Evolutionary conservation across 2,888 invertebrate species (phyloP), one percentile per base, ranked within the genome.

Genomic region (Torymus auratus): DNA sequence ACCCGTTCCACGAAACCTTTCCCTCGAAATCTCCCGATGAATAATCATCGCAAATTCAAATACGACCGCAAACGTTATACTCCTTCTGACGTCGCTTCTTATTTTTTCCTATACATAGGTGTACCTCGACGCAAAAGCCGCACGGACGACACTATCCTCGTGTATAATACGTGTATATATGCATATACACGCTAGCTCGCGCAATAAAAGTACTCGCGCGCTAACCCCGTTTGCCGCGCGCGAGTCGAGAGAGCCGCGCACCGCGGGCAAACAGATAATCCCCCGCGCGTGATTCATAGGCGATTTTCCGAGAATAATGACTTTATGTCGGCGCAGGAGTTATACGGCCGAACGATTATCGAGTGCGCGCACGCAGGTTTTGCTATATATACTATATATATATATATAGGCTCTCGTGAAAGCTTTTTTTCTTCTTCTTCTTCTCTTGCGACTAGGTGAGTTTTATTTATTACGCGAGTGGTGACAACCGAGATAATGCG

Each of bases 261-360:
- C n/a, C n/a, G n/a, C 28, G 28, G 28, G 79, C 69, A 79, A 79
- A 79, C 69, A 79, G 79, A 79, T 79, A 74, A 79, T 74, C 74
- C 79, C 56, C 61, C n/a, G 56, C 64, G 69, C 58, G 64, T 79
- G 79, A 79, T 79, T 79, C 79, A 79, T 79, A 64, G 58, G 17
- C 79, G 74, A 79, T 79, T 79, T 79, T 74, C 79, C 69, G 64
- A 79, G 79, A 79, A 79, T 79, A 79, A 79, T 64, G 79, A 79
- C 79, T 79, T 58, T 17, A 58, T 74, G 69, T 79, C 68, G 69
- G 56, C 74, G 41, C 41, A 58, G 65, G 62, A 14, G 58, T 75
- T 70, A 65, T 80, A 75, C 69, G 64, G 69, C 69, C 64, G 58
- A 53, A 20, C 65, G 74, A 80, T 80, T 75, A 80, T 80, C 79